Conservation (phyloP, 1,140 invertebrate genomes). For the Semibalanus balanoides region DNA sequence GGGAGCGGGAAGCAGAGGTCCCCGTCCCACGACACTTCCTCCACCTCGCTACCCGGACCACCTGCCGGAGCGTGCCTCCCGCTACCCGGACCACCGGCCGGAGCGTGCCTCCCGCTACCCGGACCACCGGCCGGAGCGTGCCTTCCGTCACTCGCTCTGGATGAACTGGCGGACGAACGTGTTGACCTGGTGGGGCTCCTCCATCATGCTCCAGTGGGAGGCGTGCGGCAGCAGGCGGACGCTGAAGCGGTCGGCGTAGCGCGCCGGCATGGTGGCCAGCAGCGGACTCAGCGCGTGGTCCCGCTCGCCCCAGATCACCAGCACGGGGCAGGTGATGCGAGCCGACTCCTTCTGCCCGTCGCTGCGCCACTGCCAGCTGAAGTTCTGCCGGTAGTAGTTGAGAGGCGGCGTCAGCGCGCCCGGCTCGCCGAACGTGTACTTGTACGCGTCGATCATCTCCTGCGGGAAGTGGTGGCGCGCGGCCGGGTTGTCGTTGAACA, state of each 20-base stretch:
- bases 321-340: slow-evolving; percentile 7
- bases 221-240: slow-evolving; percentile 13
- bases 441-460: slow-evolving; percentile 18
- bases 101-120: too few species aligned
- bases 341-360: not conserved
- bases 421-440: slow-evolving; percentile 18
- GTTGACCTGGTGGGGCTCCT: slow-evolving; percentile 16
- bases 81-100: too few species aligned
- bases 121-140: too few species aligned
- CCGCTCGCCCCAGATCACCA: slow-evolving; percentile 12
- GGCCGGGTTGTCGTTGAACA: slow-evolving; percentile 5
- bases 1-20: too few species aligned
- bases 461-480: not conserved
- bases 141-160: not conserved
- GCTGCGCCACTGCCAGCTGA: not conserved
- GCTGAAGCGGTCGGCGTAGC: not conserved
- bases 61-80: too few species aligned
- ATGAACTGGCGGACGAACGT: slow-evolving; percentile 9
- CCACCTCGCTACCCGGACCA: too few species aligned
- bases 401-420: slow-evolving; percentile 17
- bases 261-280: slow-evolving; percentile 4
- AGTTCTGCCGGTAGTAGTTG: slow-evolving; percentile 19
- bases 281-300: slow-evolving; percentile 4
- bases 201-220: slow-evolving; percentile 18
- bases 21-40: too few species aligned